These are phyloP conservation scores for Ptychochromis oligacanthus DNA, from an alignment of 2,113 vertebrate genomes.

Conservation along the genomic window DNA sequence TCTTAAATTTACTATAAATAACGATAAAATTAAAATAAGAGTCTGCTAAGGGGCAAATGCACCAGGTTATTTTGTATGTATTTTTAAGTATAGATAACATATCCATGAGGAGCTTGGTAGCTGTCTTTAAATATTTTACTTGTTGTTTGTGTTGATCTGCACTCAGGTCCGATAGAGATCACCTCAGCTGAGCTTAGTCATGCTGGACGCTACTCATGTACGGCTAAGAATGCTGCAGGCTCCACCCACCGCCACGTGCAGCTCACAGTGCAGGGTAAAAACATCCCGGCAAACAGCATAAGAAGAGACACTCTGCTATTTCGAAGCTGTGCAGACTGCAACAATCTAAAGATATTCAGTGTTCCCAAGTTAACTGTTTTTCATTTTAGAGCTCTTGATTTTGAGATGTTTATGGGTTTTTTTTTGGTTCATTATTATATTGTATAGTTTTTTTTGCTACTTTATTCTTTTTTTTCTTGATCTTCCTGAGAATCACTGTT, in stretches of 20 bases:
- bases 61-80: background rate
- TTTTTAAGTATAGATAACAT: background rate
- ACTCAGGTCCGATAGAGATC: slow-evolving; percentile 89
- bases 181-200: slow-evolving; percentile 83
- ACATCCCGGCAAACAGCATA: background rate
- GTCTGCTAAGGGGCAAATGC: background rate
- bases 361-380: fast-evolving
- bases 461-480: background rate
- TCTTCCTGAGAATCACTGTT: background rate
- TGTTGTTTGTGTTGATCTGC: background rate
- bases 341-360: background rate
- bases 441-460: background rate
- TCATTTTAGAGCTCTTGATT: background rate
- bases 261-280: slow-evolving; percentile 90
- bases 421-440: too few species aligned
- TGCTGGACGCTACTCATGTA: slow-evolving; percentile 87
- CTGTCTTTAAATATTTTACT: background rate
- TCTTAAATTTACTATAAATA: background rate
- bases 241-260: slow-evolving; percentile 85
- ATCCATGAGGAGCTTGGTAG: fast-evolving
- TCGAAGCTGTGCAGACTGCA: background rate
- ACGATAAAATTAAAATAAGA: background rate
- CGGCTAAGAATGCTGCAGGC: slow-evolving; percentile 88
- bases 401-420: background rate
- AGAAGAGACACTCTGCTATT: background rate